Evolutionary conservation across 2,113 vertebrate species (phyloP).

Genomic region (Proterorhinus semilunaris): DNA sequence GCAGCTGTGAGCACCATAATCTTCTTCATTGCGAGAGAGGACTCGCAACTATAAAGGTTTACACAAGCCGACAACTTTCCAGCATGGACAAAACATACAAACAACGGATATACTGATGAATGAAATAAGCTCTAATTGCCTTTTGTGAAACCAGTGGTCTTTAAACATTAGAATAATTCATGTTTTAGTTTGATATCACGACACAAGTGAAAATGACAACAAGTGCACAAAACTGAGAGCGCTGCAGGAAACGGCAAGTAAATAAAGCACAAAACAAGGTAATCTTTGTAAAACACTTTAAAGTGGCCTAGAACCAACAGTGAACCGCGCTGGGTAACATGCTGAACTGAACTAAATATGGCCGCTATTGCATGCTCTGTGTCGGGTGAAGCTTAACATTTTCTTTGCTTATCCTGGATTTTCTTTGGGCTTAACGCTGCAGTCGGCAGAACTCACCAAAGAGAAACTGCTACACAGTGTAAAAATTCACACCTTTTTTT

Average conservation of each 20-base stretch:
- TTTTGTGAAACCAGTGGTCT: too few species aligned
- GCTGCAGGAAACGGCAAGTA: not conserved
- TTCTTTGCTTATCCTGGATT: slow-evolving; percentile 19
- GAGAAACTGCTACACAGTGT: not conserved
- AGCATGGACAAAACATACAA: too few species aligned
- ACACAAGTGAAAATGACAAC: too few species aligned
- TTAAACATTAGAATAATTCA: too few species aligned
- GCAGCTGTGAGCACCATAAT: not conserved
- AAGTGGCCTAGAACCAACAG: slow-evolving; percentile 17
- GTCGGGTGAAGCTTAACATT: slow-evolving; percentile 46
- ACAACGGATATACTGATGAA: too few species aligned
- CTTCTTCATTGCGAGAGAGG: not conserved
- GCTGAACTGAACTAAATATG: slow-evolving; percentile 46
- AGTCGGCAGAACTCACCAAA: not conserved
- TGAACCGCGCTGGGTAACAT: slow-evolving; percentile 38
- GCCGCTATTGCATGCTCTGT: slow-evolving; percentile 8
- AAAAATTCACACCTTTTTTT: slow-evolving; percentile 3
- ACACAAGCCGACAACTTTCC: not conserved
- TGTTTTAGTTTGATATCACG: too few species aligned
- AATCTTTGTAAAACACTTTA: slow-evolving; percentile 25
- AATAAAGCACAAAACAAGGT: not conserved
- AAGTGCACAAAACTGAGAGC: not conserved
- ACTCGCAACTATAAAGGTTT: not conserved
- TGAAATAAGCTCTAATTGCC: too few species aligned
- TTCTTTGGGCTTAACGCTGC: slow-evolving; percentile 1